Evolutionary conservation across 2,888 invertebrate genomes (phyloP), one percentile per base, ranked within the genome.

Genomic region (Anthoptus insignis): DNA sequence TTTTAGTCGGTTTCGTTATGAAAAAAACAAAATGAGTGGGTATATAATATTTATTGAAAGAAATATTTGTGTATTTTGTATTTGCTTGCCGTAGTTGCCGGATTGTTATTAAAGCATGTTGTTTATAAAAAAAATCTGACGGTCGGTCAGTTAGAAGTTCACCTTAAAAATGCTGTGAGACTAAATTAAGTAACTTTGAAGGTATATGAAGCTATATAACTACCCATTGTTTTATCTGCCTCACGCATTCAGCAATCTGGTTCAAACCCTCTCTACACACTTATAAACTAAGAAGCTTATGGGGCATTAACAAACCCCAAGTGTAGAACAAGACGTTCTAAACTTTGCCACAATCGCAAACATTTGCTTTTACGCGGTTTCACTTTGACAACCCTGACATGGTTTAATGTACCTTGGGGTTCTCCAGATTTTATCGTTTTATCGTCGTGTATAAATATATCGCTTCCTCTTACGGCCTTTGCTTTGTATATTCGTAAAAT

Each of bases 381-480:
- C 34, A 45, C 37, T 37, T 39, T 56, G 64, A 24, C 37, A 37
- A 54, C 50, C 58, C 49, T 68, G 65, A 69, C 69, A 68, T 37
- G 61, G 52, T 42, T 61, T 64, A 64, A 67, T 69, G 42, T 66
- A 68, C 29, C 50, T 42, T 58, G 37, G 37, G 50, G 56, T 49
- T 54, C 53, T 54, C 61, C 52, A 59, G 63, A 69, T 67, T 69
- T 71, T 72, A 73, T 73, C 70, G 54, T 65, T 67, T 70, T 71
- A 73, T 73, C 68, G 54, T 56, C 16, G 37, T 32, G 64, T 71
- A 66, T 67, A 71, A 70, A 73, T 70, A 70, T 66, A 73, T 70
- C 67, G 66, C 50, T 65, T 67, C 52, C 29, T 49, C 66, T 42
- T 63, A 56, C 61, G 39, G 54, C 61, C 59, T 68, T 60, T 66